Evolutionary conservation across 2,797 vertebrate species (phyloP), one percentile per base, ranked within the genome.

Genomic region (Otolemur crassicaudatus): DNA sequence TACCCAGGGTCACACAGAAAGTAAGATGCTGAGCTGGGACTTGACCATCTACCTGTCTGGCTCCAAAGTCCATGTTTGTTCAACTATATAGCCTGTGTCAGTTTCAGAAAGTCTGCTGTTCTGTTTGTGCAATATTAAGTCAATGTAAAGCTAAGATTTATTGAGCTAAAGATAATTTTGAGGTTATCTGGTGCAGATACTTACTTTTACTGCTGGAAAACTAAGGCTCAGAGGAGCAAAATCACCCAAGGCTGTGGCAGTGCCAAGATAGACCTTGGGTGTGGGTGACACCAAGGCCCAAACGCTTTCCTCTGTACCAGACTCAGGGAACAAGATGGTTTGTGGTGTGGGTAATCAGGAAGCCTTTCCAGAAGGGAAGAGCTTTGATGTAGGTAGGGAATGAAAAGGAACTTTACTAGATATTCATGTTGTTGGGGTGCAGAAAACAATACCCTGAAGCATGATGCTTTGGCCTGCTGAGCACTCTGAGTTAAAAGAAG

Each of bases 191-290:
- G 43, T 81, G 25, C 31, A 46, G 83, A 20, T 31, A 5, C 22
- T 27, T 25, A 9, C 22, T 81, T 90, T 96, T 61, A 61, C 58
- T 53, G 12, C 19, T 1, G 22, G 43, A 67, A 46, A 60, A 61
- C 8, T 34, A 53, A 87, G 53, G 29, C 58, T 14, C 17, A 61
- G 56, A 87, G 23, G 58, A 81, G 49, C 94, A 73, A 92, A 90
- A 85, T 34, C 88, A 60, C 17, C 20, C 0, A 29, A 60, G 70
- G 17, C 20, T 40, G 4, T 16, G 85, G 40, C 27, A 29, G 34
- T n/a, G 53, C 10, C 63, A 67, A 82, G 91, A 79, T n/a, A 79
- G 34, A 80, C 43, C 19, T 9, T 8, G 37, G 67, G 25, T 31
- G 67, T 56, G n/a, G 31, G 63, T 23, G n/a, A 92, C 34, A 23